These are phyloP conservation scores for Ceratosolen fusciceps DNA, from an alignment of 1,140 invertebrate genomes.

Conservation along the genomic window DNA sequence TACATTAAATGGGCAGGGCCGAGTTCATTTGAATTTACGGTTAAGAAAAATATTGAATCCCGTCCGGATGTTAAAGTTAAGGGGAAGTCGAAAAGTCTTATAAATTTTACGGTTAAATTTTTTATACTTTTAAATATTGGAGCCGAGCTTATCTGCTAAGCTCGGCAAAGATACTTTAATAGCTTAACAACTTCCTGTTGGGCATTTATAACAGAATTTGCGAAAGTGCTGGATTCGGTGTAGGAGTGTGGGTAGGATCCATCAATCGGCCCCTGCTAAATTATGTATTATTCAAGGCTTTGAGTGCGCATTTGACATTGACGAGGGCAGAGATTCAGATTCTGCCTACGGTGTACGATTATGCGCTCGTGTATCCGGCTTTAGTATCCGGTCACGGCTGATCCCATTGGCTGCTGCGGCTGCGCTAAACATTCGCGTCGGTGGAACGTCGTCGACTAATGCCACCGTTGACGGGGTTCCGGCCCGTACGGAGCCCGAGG, in stretches of 20 bases:
- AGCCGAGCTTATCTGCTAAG: neutral
- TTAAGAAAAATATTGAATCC: neutral
- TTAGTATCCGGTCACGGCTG: neutral
- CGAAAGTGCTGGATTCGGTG: neutral
- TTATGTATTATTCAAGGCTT: constrained; percentile 2
- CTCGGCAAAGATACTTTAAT: constrained; percentile 7
- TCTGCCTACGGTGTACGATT: neutral
- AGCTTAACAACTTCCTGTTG: neutral
- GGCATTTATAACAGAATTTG: constrained; percentile 7
- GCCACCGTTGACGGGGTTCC: neutral
- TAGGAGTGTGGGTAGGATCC: neutral
- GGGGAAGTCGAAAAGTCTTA: neutral
- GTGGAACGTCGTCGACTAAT: too few relatives aligned
- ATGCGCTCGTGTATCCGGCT: neutral
- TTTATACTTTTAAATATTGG: too few relatives aligned
- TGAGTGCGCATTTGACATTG: constrained; percentile 7
- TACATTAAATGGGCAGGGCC: too few relatives aligned
- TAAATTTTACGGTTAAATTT: neutral
- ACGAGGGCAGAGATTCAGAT: neutral
- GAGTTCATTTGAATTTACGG: neutral
- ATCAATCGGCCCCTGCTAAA: neutral
- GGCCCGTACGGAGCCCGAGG: too few relatives aligned
- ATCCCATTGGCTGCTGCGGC: neutral
- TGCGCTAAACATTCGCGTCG: neutral
- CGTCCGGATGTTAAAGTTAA: neutral